phyloP scores from a whole-genome alignment of 2,113 vertebrate genomes.

The Ctenomys sociabilis region DNA sequence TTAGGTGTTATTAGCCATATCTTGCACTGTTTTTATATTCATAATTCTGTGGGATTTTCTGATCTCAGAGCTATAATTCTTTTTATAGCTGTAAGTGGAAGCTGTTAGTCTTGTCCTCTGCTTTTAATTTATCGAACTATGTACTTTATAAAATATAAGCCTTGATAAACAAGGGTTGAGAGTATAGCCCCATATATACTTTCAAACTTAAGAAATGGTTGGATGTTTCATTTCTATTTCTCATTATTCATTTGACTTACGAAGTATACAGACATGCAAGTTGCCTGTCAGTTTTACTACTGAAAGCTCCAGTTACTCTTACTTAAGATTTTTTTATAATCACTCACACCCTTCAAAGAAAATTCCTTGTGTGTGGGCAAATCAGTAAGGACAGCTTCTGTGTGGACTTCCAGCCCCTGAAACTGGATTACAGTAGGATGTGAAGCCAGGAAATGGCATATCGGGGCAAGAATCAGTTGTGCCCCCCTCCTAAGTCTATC shows the following conservation, averaged over 20 bases:
- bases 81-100: constrained; percentile 54
- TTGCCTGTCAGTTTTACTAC: constrained; percentile 81
- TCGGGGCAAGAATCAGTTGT: constrained; percentile 83
- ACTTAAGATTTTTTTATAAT: constrained; percentile 82
- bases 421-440: constrained; percentile 77
- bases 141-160: constrained; percentile 60
- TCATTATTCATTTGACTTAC: constrained; percentile 84
- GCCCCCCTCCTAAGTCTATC: constrained; percentile 86
- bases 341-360: constrained; percentile 75
- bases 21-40: constrained; percentile 47
- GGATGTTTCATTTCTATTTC: constrained; percentile 79
- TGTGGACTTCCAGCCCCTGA: constrained; percentile 75
- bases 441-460: constrained; percentile 85
- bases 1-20: neutral
- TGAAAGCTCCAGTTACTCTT: constrained; percentile 73
- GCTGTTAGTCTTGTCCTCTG: constrained; percentile 60
- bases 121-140: constrained; percentile 68
- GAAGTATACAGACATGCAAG: constrained; percentile 80
- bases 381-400: constrained; percentile 71
- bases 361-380: constrained; percentile 68
- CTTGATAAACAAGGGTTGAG: constrained; percentile 74
- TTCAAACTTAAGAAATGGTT: constrained; percentile 74
- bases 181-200: constrained; percentile 67
- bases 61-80: constrained; percentile 30
- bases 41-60: constrained; percentile 31